A percentile compares a stretch with the other conserved stretches of the same genome.
These are phyloP conservation scores for Glossophaga mutica DNA, from an alignment of 2,797 vertebrate genomes.

Conservation along the genomic window DNA sequence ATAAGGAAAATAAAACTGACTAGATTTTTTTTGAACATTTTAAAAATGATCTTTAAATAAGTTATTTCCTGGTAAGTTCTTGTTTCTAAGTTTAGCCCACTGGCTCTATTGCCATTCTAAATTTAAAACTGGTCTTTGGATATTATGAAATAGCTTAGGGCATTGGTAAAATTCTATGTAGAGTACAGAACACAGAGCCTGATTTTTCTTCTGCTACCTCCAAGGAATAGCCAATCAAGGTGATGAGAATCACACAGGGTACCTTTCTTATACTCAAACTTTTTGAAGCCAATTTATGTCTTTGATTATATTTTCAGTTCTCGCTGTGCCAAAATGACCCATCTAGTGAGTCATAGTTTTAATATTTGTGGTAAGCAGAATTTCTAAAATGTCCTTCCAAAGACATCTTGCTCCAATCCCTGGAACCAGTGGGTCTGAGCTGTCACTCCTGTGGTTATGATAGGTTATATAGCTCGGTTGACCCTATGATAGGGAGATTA, in stretches of 20 bases:
- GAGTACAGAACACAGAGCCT: background rate
- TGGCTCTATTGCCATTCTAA: background rate
- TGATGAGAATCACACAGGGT: background rate
- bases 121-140: slow-evolving; percentile 30
- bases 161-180: background rate
- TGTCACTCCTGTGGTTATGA: background rate
- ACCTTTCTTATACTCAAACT: background rate
- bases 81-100: background rate
- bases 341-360: background rate
- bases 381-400: background rate
- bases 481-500: background rate
- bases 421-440: background rate
- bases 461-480: background rate
- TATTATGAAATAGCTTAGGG: background rate
- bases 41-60: slow-evolving; percentile 15
- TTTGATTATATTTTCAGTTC: slow-evolving; percentile 34
- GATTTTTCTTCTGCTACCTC: background rate
- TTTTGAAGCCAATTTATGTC: background rate
- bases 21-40: background rate
- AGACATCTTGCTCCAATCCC: background rate
- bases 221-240: background rate
- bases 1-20: slow-evolving; percentile 4
- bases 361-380: background rate
- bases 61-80: background rate
- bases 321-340: background rate